Evolutionary conservation across 2,113 vertebrate species (phyloP), one percentile per base, ranked within the genome.

Genomic region (Eptatretus burgeri): DNA sequence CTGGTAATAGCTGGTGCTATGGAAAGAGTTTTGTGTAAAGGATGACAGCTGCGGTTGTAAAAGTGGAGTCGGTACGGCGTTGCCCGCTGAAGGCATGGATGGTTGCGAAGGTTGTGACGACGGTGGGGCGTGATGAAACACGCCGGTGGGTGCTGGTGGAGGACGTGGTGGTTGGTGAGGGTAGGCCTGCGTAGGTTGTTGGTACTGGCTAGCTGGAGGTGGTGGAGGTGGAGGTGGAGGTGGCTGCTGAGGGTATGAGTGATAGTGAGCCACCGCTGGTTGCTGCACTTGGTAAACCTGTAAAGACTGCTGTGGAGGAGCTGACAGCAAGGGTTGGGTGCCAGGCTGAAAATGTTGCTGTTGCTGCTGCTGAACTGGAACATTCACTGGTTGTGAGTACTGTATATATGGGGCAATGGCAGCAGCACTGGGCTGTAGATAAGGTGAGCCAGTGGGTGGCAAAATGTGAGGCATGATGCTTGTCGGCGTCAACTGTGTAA

Each of bases 121-220:
- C 56, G 56, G 56, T 20, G 56, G 56, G n/a, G 56, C 56, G 56
- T 60, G 56, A 20, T 60, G 20, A 10, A n/a, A 10, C 56, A 20
- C 56, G n/a, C n/a, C 56, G 56, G 56, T 17, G 10, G 56, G 56
- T 60, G 56, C 56, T 12, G 56, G 56, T 20, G 56, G 56, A 41
- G 27, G 27, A 41, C 3, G n/a, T 13, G 56, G 56, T 60, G 56
- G 56, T 60, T 60, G 10, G 56, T 20, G 56, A 13, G n/a, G 56
- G 56, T 20, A n/a, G 56, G 56, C 56, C n/a, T 60, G 56, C 56
- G 56, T 20, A n/a, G 56, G 56, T 60, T 60, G 56, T n/a, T 60
- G 56, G 56, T 60, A 60, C 20, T n/a, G 12, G 56, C n/a, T 20
- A 20, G 56, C n/a, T 60, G 56, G 56, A 11, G 56, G n/a, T 60